phyloP scores from a whole-genome alignment of 2,113 vertebrate species.

The Pseudorhombus dupliciocellatus region DNA sequence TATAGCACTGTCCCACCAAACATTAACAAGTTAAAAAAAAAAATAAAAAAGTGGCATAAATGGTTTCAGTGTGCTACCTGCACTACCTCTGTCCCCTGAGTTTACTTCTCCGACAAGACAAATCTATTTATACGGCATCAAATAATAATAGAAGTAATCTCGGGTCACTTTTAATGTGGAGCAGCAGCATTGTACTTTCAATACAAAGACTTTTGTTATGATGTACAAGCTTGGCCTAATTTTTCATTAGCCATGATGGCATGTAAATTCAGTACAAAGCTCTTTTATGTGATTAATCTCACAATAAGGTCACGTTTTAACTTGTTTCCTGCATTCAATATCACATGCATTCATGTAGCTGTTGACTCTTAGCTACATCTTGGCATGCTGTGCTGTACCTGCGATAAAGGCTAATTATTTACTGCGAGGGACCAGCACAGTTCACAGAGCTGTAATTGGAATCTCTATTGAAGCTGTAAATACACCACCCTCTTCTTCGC shows the following conservation, averaged over 20 bases:
- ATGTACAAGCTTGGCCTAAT: constrained; percentile 1
- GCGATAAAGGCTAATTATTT: constrained; percentile 66
- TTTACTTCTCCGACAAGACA: neutral
- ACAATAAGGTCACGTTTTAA: constrained; percentile 28
- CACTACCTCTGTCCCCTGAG: neutral
- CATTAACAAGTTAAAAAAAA: neutral
- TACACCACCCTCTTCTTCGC: constrained; percentile 60
- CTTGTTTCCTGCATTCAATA: constrained; percentile 15
- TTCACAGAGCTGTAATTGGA: constrained; percentile 75
- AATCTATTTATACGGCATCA: neutral
- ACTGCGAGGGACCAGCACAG: constrained; percentile 50
- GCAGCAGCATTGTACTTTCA: neutral
- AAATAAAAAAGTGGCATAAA: neutral
- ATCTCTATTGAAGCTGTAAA: constrained; percentile 77
- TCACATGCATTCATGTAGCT: constrained; percentile 45
- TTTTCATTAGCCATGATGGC: constrained; percentile 28
- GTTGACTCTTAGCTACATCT: constrained; percentile 39
- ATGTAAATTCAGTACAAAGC: constrained; percentile 9
- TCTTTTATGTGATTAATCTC: constrained; percentile 17
- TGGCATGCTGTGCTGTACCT: constrained; percentile 55
- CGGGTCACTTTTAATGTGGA: neutral
- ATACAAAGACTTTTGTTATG: neutral
- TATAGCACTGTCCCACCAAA: no score
- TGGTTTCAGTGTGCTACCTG: neutral
- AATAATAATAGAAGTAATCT: neutral